Evolutionary conservation across 30 jellyfish, hydroid and myxozoan species (phyloP).

Genomic region (Chironex yamaguchii): DNA sequence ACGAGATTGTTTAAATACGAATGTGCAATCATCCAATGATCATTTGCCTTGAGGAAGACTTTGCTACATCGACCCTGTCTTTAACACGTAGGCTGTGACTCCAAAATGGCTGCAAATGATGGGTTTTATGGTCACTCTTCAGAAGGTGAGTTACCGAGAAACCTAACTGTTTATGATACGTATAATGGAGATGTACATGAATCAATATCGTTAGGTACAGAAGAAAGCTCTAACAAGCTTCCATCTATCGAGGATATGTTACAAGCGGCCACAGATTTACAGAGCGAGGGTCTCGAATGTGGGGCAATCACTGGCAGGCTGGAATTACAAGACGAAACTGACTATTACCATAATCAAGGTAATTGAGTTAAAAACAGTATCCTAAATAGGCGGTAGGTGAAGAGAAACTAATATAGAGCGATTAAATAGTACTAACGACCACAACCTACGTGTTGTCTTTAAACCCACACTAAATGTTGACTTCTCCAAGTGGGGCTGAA

Average conservation of each 20-base stretch:
- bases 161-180: neutral
- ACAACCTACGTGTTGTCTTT: no score
- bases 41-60: no score
- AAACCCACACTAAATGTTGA: no score
- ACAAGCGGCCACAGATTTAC: constrained; percentile 97
- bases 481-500: no score
- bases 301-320: constrained; percentile 75
- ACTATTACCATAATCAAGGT: neutral
- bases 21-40: no score
- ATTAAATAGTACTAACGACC: no score
- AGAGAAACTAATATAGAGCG: no score
- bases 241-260: constrained; percentile 97
- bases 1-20: no score
- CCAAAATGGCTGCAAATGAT: neutral
- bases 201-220: neutral
- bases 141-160: neutral
- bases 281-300: constrained; percentile 65
- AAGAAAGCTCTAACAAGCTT: constrained; percentile 27
- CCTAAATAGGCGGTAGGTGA: no score
- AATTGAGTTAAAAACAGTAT: no score
- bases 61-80: no score
- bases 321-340: constrained; percentile 25
- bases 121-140: neutral
- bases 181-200: neutral
- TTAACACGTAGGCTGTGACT: neutral